Conservation (phyloP, 2,888 invertebrate genomes). For the Apamea anceps region DNA sequence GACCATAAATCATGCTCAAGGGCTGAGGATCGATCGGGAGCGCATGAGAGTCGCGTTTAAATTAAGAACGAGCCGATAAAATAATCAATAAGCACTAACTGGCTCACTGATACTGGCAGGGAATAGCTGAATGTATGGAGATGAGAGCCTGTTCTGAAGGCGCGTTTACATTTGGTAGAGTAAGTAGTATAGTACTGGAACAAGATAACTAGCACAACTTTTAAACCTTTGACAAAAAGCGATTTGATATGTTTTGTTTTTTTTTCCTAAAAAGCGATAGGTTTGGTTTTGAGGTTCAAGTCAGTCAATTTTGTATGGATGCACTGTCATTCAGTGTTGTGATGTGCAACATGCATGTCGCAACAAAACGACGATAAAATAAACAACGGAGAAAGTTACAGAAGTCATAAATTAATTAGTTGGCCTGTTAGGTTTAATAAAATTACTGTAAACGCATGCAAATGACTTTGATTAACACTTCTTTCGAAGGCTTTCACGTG, state of each 20-base stretch:
- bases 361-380: slow-evolving; percentile 41
- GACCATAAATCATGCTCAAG: slow-evolving; percentile 63
- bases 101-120: slow-evolving; percentile 51
- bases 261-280: background rate
- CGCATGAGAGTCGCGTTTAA: slow-evolving; percentile 57
- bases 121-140: slow-evolving; percentile 36
- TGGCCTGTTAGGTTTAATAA: slow-evolving; percentile 45
- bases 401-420: slow-evolving; percentile 61
- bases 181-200: slow-evolving; percentile 1
- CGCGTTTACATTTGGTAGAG: slow-evolving; percentile 15
- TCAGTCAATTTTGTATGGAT: background rate
- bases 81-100: slow-evolving; percentile 64
- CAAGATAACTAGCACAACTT: background rate
- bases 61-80: slow-evolving; percentile 63
- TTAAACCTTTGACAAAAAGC: no score
- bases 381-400: slow-evolving; percentile 43
- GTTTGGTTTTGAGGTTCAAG: background rate
- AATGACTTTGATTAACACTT: slow-evolving; percentile 57
- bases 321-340: background rate
- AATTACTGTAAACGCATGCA: slow-evolving; percentile 58
- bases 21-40: slow-evolving; percentile 55
- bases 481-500: slow-evolving; percentile 29
- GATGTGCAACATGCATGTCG: background rate
- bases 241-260: background rate
- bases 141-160: slow-evolving; percentile 23